phyloP scores from a whole-genome alignment of 2,113 vertebrate species.

The Tiliqua scincoides region DNA sequence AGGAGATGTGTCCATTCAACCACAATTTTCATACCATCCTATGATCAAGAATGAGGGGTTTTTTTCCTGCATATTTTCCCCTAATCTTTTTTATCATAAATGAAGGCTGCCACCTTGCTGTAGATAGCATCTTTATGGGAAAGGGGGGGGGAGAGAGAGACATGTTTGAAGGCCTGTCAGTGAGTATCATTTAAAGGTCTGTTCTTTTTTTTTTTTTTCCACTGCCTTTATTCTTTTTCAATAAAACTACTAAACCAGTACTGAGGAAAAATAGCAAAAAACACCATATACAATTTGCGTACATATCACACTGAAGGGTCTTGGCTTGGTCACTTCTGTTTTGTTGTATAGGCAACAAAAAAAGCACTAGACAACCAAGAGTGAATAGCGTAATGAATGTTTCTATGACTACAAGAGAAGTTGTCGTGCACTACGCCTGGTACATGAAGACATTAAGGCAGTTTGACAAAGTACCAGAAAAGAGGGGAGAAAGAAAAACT shows the following conservation, averaged over 20 bases:
- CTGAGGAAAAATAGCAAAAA: not conserved
- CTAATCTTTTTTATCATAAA: not conserved
- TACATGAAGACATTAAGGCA: constrained; percentile 23
- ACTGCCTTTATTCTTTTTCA: not conserved
- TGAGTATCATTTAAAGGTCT: not conserved
- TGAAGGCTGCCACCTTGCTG: not conserved
- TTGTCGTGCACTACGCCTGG: not conserved
- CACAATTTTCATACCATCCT: not conserved
- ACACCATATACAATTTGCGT: not conserved
- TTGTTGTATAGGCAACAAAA: constrained; percentile 8
- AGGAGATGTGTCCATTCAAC: not conserved
- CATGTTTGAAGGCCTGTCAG: not conserved
- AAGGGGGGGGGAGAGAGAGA: not conserved
- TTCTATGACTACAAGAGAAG: constrained; percentile 18
- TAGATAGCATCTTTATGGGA: not conserved
- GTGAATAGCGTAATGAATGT: not conserved
- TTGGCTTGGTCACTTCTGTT: not conserved
- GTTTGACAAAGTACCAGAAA: constrained; percentile 27
- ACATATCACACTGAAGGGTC: not conserved
- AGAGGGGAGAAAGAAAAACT: constrained; percentile 25
- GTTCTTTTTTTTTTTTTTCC: not conserved
- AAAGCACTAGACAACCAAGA: not conserved
- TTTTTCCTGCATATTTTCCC: not conserved
- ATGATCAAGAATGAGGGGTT: not conserved
- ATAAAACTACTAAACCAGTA: constrained; percentile 17